A percentile compares a stretch with the other conserved stretches of the same genome.
Conservation (phyloP, 1,140 invertebrate genomes). For the Globodera ellingtonae region DNA sequence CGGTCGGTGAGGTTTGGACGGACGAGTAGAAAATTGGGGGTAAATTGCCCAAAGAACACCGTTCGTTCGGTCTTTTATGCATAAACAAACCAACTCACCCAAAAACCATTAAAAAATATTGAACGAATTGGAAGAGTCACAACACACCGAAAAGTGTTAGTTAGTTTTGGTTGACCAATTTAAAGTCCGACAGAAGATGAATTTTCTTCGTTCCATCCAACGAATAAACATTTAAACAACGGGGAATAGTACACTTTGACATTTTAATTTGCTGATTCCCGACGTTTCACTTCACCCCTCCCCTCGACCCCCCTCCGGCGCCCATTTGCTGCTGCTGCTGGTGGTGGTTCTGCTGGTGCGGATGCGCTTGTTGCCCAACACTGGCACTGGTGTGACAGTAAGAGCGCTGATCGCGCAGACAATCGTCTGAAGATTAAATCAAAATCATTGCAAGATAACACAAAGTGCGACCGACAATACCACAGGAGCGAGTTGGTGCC, state of each 20-base stretch:
- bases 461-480: background rate
- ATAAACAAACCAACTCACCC: no score
- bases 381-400: constrained; percentile 27
- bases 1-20: no score
- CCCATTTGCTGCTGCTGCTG: background rate
- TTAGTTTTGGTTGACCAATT: no score
- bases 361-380: constrained; percentile 15
- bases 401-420: constrained; percentile 27
- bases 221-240: constrained; percentile 1
- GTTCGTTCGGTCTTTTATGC: no score
- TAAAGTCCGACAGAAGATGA: background rate
- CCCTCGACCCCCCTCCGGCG: background rate
- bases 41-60: no score
- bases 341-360: background rate
- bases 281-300: background rate
- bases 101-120: no score
- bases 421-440: constrained; percentile 20
- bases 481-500: background rate
- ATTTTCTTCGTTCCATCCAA: background rate
- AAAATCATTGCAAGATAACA: background rate
- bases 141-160: no score
- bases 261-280: background rate
- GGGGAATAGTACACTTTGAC: background rate
- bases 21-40: no score
- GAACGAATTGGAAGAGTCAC: no score